Conservation (phyloP, 1,140 invertebrate genomes). For the Phocides pigmalion region DNA sequence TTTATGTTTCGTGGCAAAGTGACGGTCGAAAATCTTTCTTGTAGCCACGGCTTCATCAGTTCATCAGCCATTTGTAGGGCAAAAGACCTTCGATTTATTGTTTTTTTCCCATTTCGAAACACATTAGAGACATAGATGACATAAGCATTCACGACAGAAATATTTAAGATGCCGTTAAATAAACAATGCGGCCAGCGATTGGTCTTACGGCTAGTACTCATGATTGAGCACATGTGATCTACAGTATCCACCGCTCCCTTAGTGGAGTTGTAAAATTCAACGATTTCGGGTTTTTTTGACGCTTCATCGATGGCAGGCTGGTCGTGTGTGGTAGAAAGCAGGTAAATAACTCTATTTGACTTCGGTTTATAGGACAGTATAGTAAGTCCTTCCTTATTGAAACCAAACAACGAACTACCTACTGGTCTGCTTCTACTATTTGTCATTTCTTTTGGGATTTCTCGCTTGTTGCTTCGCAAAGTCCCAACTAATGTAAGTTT, state of each 20-base stretch:
- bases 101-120: too few relatives aligned
- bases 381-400: slow-evolving; percentile 12
- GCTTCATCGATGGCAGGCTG: not conserved
- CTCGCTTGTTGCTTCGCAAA: slow-evolving; percentile 51
- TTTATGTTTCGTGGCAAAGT: too few relatives aligned
- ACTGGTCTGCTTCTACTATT: slow-evolving; percentile 36
- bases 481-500: slow-evolving; percentile 58
- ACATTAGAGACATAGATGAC: not conserved
- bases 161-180: slow-evolving; percentile 13
- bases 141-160: slow-evolving; percentile 8
- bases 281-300: slow-evolving; percentile 18
- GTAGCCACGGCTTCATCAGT: too few relatives aligned
- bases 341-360: too few relatives aligned
- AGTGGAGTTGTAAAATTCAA: slow-evolving; percentile 29
- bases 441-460: slow-evolving; percentile 53
- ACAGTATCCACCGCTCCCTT: slow-evolving; percentile 25
- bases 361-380: too few relatives aligned
- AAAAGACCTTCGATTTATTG: too few relatives aligned
- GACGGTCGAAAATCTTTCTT: too few relatives aligned
- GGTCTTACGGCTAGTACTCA: slow-evolving; percentile 12
- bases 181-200: slow-evolving; percentile 18
- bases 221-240: slow-evolving; percentile 8
- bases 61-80: too few relatives aligned
- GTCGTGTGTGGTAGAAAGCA: too few relatives aligned
- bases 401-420: slow-evolving; percentile 53